A percentile compares a stretch with the other conserved stretches of the same genome.
Conservation (phyloP, 2,113 vertebrate species). For the Lepidothrix coronata region DNA sequence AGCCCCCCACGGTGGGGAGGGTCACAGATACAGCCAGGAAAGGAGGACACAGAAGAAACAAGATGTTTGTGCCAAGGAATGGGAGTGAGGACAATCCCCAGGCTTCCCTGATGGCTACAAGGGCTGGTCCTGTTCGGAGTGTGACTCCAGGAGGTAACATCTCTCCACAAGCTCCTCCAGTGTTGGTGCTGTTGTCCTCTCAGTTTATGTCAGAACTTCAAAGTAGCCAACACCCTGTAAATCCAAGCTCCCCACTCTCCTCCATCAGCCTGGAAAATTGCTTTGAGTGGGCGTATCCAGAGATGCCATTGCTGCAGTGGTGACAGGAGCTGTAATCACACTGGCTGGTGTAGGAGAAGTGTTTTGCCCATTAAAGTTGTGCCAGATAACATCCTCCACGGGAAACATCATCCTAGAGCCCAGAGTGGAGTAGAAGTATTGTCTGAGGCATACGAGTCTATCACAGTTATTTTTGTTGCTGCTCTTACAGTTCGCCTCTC, state of each 20-base stretch:
- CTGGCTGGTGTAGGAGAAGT: background rate
- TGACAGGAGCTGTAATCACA: background rate
- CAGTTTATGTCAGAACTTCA: background rate
- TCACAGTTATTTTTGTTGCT: constrained; percentile 52
- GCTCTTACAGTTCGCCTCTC: constrained; percentile 1
- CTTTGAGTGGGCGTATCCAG: background rate
- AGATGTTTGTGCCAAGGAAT: background rate
- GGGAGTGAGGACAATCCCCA: background rate
- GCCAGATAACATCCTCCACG: background rate
- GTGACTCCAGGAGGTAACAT: background rate
- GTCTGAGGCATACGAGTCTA: constrained; percentile 36
- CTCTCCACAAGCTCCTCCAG: background rate
- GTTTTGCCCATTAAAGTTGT: background rate
- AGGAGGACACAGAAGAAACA: background rate
- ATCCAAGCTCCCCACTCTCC: background rate
- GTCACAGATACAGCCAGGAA: background rate
- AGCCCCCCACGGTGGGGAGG: background rate
- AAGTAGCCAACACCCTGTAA: background rate
- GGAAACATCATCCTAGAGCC: background rate
- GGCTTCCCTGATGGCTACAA: background rate
- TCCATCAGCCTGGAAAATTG: background rate
- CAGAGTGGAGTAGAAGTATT: background rate
- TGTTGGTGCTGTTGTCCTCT: background rate
- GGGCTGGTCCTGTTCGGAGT: background rate
- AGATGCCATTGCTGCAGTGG: background rate